These are phyloP conservation scores for Ptyas mucosa DNA, from an alignment of 2,113 vertebrate genomes.

Conservation along the genomic window DNA sequence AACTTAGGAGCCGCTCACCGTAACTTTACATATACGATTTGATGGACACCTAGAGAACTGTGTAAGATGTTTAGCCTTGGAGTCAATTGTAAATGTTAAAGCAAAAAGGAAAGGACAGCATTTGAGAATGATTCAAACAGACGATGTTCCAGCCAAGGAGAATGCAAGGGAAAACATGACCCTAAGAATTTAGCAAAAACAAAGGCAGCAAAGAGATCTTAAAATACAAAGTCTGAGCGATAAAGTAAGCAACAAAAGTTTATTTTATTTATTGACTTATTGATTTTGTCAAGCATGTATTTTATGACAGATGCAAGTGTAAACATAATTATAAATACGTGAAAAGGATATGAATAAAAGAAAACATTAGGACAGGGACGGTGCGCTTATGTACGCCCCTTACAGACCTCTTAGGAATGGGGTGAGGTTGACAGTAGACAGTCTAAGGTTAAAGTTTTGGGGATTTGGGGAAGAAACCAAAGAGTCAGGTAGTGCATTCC, in stretches of 20 bases:
- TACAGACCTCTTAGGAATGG: too few relatives aligned
- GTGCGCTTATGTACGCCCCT: too few relatives aligned
- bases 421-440: too few relatives aligned
- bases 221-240: not conserved
- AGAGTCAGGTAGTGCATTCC: too few relatives aligned
- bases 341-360: too few relatives aligned
- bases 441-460: too few relatives aligned
- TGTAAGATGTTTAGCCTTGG: slow-evolving; percentile 33
- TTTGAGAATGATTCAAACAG: slow-evolving; percentile 43
- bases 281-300: too few relatives aligned
- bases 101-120: not conserved
- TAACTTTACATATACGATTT: slow-evolving; percentile 33
- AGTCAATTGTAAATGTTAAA: slow-evolving; percentile 36
- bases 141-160: not conserved
- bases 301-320: too few relatives aligned
- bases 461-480: too few relatives aligned
- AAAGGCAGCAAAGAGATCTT: not conserved
- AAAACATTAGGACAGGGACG: too few relatives aligned
- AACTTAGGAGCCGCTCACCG: slow-evolving; percentile 29
- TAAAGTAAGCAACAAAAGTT: not conserved
- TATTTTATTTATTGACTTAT: too few relatives aligned
- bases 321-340: too few relatives aligned
- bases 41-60: slow-evolving; percentile 40
- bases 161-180: not conserved
- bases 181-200: not conserved